Conservation (phyloP, 2,888 invertebrate genomes). For the Balanococcus diminutus region DNA sequence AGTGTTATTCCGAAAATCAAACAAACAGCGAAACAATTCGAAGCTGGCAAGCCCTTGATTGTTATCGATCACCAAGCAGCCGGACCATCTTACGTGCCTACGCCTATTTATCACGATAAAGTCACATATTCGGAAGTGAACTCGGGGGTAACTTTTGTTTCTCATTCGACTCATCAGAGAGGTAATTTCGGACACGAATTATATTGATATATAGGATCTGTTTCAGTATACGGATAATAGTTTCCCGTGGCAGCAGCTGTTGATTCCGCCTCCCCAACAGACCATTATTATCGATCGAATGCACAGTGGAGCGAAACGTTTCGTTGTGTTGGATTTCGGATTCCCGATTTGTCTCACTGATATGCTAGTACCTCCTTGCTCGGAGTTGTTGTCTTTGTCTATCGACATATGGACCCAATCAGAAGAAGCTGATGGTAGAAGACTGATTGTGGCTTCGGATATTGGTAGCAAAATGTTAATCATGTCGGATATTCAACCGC, state of each 20-base stretch:
- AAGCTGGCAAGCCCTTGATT: slow-evolving; percentile 45
- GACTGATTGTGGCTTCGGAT: slow-evolving; percentile 83
- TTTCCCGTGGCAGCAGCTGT: slow-evolving; percentile 72
- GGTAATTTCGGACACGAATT: background rate
- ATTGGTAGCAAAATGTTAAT: slow-evolving; percentile 86
- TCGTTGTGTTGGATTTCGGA: slow-evolving; percentile 90
- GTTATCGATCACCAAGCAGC: slow-evolving; percentile 42
- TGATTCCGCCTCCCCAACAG: slow-evolving; percentile 79
- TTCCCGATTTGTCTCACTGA: slow-evolving; percentile 85
- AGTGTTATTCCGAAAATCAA: slow-evolving; percentile 51
- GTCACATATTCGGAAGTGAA: slow-evolving; percentile 47
- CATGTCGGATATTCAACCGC: slow-evolving; percentile 86
- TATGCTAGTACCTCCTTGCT: slow-evolving; percentile 79
- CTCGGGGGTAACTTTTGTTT: slow-evolving; percentile 5
- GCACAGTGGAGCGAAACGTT: slow-evolving; percentile 91
- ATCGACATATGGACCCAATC: slow-evolving; percentile 89
- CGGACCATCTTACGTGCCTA: slow-evolving; percentile 48
- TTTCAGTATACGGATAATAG: slow-evolving; percentile 46
- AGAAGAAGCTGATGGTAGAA: slow-evolving; percentile 83
- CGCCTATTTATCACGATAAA: slow-evolving; percentile 51
- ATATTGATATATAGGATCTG: background rate
- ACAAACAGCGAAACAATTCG: slow-evolving; percentile 45
- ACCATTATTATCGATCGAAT: slow-evolving; percentile 88
- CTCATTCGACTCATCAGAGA: background rate
- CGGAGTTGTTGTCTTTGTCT: slow-evolving; percentile 81